Percentiles rank a stretch among this genome's conserved stretches.
These are phyloP conservation scores for Mellilla xanthometata DNA, from an alignment of 2,888 invertebrate species.

Conservation along the genomic window DNA sequence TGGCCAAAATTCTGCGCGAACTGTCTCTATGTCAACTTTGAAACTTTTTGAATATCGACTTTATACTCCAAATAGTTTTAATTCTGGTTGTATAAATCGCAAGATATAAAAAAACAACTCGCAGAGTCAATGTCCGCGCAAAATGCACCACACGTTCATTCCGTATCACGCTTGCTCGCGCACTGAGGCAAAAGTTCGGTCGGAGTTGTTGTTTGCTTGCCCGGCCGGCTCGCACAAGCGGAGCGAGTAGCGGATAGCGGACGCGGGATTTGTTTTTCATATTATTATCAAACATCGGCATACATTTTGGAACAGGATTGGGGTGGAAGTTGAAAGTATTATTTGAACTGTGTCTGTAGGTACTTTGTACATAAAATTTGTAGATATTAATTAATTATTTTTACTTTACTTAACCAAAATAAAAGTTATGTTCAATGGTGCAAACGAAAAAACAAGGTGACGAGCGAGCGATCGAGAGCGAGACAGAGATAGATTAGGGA, in stretches of 20 bases:
- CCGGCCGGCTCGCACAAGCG: conserved; percentile 17
- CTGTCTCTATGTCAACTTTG: conserved; percentile 65
- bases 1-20: conserved; percentile 79
- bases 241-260: conserved; percentile 37
- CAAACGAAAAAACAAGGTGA: too few relatives aligned
- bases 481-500: too few relatives aligned
- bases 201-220: conserved; percentile 25
- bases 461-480: too few relatives aligned
- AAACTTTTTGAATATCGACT: conserved; percentile 68
- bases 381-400: too few relatives aligned
- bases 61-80: conserved; percentile 73
- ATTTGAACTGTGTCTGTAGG: too few relatives aligned
- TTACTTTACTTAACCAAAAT: too few relatives aligned
- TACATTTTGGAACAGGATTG: conserved; percentile 76
- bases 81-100: conserved; percentile 77
- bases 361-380: too few relatives aligned
- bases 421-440: too few relatives aligned
- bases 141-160: conserved; percentile 82
- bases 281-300: conserved; percentile 73
- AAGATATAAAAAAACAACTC: conserved; percentile 64
- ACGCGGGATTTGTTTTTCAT: conserved; percentile 71
- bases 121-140: conserved; percentile 81
- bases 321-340: conserved; percentile 37
- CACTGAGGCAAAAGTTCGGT: conserved; percentile 58
- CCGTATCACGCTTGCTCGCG: conserved; percentile 83